These are phyloP conservation scores for Pyrocephalus nanus DNA, from an alignment of 2,797 vertebrate species.

Conservation along the genomic window DNA sequence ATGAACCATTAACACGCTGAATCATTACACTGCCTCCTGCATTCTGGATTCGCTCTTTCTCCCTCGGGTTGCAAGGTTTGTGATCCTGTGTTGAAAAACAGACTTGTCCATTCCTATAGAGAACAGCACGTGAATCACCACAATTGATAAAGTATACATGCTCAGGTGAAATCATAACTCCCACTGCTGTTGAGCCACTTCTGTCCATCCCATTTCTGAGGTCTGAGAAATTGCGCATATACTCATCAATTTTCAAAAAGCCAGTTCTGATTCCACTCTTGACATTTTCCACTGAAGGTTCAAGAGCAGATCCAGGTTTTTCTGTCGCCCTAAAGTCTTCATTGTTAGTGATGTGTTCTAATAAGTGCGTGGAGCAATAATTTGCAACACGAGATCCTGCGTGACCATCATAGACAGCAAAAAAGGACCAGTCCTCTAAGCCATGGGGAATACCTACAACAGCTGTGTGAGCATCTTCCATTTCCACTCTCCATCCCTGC, in stretches of 20 bases:
- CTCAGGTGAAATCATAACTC: constrained; percentile 90
- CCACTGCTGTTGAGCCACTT: constrained; percentile 98
- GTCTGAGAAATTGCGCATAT: constrained; percentile 98
- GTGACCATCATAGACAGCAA: constrained; percentile 97
- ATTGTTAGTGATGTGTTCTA: constrained; percentile 93
- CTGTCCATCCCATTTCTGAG: constrained; percentile 97
- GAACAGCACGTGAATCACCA: constrained; percentile 94
- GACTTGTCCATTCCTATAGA: constrained; percentile 90
- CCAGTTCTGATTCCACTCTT: constrained; percentile 93
- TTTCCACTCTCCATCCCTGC: constrained; percentile 99
- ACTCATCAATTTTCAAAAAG: constrained; percentile 97
- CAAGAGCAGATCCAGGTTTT: constrained; percentile 75
- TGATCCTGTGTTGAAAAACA: constrained; percentile 98
- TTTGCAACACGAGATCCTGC: constrained; percentile 96
- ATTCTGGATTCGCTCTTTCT: constrained; percentile 98
- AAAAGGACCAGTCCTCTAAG: constrained; percentile 96
- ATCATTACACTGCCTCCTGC: constrained; percentile 99
- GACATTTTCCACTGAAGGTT: constrained; percentile 88
- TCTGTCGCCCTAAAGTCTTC: constrained; percentile 89
- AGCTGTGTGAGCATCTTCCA: constrained; percentile 98
- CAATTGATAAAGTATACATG: constrained; percentile 98
- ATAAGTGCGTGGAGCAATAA: constrained; percentile 94
- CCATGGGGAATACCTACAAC: constrained; percentile 92
- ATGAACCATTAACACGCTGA: constrained; percentile 95
- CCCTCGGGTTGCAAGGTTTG: constrained; percentile 97